phyloP scores from a whole-genome alignment of 2,113 vertebrate species.

The Mirza zaza region DNA sequence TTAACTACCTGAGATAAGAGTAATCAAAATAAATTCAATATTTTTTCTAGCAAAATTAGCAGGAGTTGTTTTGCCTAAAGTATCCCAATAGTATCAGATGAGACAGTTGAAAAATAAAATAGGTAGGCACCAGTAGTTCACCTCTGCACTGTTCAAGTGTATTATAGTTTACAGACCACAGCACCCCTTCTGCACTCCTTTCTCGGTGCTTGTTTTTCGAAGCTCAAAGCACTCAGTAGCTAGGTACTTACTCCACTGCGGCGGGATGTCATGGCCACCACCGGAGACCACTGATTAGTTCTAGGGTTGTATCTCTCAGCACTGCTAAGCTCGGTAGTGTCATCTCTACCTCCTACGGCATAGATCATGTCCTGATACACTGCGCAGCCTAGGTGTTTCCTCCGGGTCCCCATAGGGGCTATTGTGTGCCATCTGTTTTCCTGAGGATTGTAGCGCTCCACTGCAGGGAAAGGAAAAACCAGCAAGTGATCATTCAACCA shows the following conservation, averaged over 20 bases:
- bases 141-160: too few relatives aligned
- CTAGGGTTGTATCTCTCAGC: constrained; percentile 98
- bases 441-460: constrained; percentile 98
- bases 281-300: constrained; percentile 98
- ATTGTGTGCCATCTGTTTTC: constrained; percentile 99
- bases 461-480: constrained; percentile 79
- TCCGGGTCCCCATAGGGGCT: constrained; percentile 97
- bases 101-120: not conserved
- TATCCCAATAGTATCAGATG: not conserved
- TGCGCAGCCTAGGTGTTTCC: constrained; percentile 97
- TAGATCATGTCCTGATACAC: constrained; percentile 99
- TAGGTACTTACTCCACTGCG: constrained; percentile 92
- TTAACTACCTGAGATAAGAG: not conserved
- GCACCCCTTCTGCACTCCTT: not conserved
- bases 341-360: constrained; percentile 96
- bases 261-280: constrained; percentile 98
- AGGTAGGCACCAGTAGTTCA: not conserved
- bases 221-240: not conserved
- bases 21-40: not conserved
- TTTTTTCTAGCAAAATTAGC: not conserved
- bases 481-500: not conserved
- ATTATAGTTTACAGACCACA: not conserved
- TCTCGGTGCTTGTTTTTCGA: not conserved
- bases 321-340: constrained; percentile 98
- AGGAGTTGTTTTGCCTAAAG: not conserved